phyloP scores from a whole-genome alignment of 2,797 vertebrate genomes.

The Ctenopoma kingsleyae region DNA sequence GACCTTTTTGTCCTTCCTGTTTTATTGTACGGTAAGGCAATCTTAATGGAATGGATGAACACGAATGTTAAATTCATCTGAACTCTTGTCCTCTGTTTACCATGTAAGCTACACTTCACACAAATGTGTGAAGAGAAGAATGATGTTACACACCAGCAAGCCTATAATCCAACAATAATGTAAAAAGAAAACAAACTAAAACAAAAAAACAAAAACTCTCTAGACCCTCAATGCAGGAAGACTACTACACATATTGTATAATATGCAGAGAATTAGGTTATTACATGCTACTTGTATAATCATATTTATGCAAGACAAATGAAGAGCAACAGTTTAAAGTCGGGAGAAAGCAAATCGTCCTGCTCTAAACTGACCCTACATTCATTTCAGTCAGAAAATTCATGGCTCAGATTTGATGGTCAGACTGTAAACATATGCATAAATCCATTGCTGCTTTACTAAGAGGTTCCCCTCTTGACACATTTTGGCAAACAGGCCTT shows the following conservation, averaged over 20 bases:
- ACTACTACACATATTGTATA: slow-evolving; percentile 76
- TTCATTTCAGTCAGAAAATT: slow-evolving; percentile 84
- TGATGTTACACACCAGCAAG: slow-evolving; percentile 65
- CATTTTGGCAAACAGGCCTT: slow-evolving; percentile 82
- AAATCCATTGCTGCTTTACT: slow-evolving; percentile 78
- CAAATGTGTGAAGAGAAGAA: slow-evolving; percentile 49
- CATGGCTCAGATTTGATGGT: slow-evolving; percentile 86
- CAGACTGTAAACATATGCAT: slow-evolving; percentile 85
- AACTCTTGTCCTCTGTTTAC: slow-evolving; percentile 58
- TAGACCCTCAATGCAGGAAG: slow-evolving; percentile 78
- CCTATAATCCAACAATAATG: slow-evolving; percentile 64
- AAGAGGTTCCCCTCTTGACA: slow-evolving; percentile 46
- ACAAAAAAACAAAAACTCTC: too few species aligned
- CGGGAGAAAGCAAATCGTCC: slow-evolving; percentile 72
- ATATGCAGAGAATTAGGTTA: slow-evolving; percentile 70
- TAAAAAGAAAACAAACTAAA: slow-evolving; percentile 19
- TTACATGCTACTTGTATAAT: slow-evolving; percentile 81
- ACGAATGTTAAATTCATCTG: slow-evolving; percentile 65
- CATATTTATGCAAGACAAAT: slow-evolving; percentile 78
- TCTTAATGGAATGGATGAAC: slow-evolving; percentile 81
- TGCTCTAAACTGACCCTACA: slow-evolving; percentile 81
- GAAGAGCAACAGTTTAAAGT: slow-evolving; percentile 80
- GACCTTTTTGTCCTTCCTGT: slow-evolving; percentile 68
- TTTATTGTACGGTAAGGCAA: slow-evolving; percentile 80
- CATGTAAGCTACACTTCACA: slow-evolving; percentile 68